These are phyloP conservation scores for Paradisaea rubra DNA, from an alignment of 2,113 vertebrate genomes.

Conservation along the genomic window DNA sequence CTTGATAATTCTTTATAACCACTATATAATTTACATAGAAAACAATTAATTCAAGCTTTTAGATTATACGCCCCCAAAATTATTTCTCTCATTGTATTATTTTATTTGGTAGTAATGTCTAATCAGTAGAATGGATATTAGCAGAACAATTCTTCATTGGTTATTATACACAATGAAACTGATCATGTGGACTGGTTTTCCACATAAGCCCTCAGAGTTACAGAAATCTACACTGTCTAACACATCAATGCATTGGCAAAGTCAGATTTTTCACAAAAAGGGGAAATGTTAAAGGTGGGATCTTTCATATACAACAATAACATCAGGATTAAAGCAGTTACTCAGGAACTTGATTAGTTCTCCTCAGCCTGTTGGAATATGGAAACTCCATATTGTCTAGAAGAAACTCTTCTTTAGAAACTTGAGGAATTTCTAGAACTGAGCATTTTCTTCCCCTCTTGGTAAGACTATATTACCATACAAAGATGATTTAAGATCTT, in stretches of 20 bases:
- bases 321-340: neutral
- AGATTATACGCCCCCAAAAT: accelerated
- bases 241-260: neutral
- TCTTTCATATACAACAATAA: neutral
- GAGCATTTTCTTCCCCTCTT: neutral
- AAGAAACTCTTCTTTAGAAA: neutral
- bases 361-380: neutral
- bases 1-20: neutral
- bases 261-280: neutral
- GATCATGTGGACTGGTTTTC: neutral
- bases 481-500: neutral
- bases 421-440: neutral
- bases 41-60: neutral
- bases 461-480: neutral
- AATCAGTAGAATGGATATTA: neutral
- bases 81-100: neutral
- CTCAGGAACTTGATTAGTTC: neutral
- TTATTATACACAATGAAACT: neutral
- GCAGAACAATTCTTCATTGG: neutral
- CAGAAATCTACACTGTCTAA: neutral
- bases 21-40: neutral
- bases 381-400: neutral
- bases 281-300: neutral
- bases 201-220: neutral
- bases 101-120: neutral